Evolutionary conservation across 1,140 invertebrate species (phyloP), one percentile per base, ranked within the genome.

Genomic region (Delia radicum): DNA sequence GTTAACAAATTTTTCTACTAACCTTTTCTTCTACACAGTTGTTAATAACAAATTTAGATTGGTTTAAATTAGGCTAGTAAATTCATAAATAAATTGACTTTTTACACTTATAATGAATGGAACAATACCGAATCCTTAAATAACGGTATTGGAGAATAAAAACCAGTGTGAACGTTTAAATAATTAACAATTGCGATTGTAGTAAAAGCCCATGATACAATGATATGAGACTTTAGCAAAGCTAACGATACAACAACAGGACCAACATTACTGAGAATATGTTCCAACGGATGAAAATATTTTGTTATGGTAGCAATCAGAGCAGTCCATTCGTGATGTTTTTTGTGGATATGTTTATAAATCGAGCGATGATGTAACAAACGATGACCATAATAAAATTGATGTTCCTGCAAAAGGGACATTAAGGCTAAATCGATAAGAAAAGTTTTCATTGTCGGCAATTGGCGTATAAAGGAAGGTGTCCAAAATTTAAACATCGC

Each of bases 381-480:
- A 81, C 94, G 94, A 86, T 96, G 95, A 3, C 92, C 92, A 85
- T 96, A 96, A 85, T 96, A 96, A 87, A 96, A 96, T 79, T 90
- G 89, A 77, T 94, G 88, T 87, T 96, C 95, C 84, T 96, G 93
- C 37, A 93, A 89, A 21, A 96, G 82, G 75, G 93, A 90, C 81
- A 92, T 93, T 55, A 93, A 85, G 0, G 89, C 90, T 29, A 96
- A 86, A 82, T 96, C 93, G 13, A 91, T 88, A 0, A 94, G 81
- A 13, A 94, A 90, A 89, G 92, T 92, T 75, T 93, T 92, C 80
- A 95, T 94, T 1, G 93, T 92, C 1, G 94, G 94, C 63, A 96
- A 86, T 78, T 91, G 90, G 24, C 90, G 88, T 1, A 93, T 87
- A 2, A 89, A 37, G 0, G 12, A 2, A 13, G 67, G 77, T 42